phyloP scores from a whole-genome alignment of 2,113 vertebrate genomes.

The Pangasianodon gigas region DNA sequence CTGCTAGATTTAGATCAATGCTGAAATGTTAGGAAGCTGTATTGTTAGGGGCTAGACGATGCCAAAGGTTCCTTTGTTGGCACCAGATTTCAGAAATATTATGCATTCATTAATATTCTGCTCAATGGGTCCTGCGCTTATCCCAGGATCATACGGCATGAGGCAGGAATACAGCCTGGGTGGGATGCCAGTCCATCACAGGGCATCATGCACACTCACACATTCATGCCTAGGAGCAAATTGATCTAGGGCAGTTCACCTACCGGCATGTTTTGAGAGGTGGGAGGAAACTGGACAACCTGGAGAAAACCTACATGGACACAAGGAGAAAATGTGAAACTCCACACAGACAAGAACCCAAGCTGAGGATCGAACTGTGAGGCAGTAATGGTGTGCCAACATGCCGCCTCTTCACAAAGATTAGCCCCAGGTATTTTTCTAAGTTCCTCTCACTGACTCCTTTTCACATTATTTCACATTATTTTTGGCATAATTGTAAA shows the following conservation, averaged over 20 bases:
- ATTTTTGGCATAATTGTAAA: neutral
- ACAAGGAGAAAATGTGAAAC: neutral
- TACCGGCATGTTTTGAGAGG: neutral
- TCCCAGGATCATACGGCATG: neutral
- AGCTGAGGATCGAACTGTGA: neutral
- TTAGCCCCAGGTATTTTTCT: neutral
- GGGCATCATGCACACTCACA: neutral
- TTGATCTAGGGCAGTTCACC: neutral
- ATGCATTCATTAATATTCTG: neutral
- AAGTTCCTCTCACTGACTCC: neutral
- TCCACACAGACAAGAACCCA: neutral
- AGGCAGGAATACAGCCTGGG: neutral
- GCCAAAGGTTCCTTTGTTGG: neutral
- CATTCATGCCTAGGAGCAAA: neutral
- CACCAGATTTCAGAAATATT: neutral
- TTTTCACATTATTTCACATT: neutral
- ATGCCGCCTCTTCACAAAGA: neutral
- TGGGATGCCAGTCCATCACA: neutral
- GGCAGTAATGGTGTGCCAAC: neutral
- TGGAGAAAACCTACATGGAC: neutral
- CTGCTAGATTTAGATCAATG: neutral
- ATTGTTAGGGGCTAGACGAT: neutral
- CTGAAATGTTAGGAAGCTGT: neutral
- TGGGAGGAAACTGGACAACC: neutral
- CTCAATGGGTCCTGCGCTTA: neutral